These are phyloP conservation scores for Erythrolamprus reginae DNA, from an alignment of 2,113 vertebrate species.

Conservation along the genomic window DNA sequence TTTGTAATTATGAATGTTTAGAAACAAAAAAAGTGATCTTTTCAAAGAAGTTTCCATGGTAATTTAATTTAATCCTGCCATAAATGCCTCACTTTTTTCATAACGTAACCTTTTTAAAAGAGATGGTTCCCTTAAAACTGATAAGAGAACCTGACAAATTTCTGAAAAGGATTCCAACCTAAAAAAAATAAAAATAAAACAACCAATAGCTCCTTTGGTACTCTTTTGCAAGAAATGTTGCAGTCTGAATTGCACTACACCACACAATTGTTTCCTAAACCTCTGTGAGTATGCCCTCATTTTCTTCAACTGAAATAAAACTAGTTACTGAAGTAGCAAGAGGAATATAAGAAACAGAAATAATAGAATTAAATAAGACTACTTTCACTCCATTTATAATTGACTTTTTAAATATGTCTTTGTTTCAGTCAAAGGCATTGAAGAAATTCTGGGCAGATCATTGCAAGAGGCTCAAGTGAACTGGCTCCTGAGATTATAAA, in stretches of 20 bases:
- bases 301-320: background rate
- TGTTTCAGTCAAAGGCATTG: conserved; percentile 21
- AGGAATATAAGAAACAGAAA: background rate
- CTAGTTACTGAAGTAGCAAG: background rate
- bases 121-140: background rate
- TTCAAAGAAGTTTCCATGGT: background rate
- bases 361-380: background rate
- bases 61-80: background rate
- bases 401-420: background rate
- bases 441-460: background rate
- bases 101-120: background rate
- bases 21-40: background rate
- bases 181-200: background rate
- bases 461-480: background rate
- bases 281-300: background rate
- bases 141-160: background rate
- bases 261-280: conserved; percentile 5
- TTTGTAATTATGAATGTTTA: background rate
- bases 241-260: conserved; percentile 3
- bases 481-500: background rate
- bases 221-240: conserved; percentile 6
- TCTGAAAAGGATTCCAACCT: background rate
- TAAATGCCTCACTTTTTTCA: background rate
- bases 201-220: background rate
- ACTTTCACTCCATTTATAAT: background rate